Percentiles rank a stretch among this genome's conserved stretches.
Conservation (phyloP, 2,113 vertebrate species). For the Nibea albiflora region DNA sequence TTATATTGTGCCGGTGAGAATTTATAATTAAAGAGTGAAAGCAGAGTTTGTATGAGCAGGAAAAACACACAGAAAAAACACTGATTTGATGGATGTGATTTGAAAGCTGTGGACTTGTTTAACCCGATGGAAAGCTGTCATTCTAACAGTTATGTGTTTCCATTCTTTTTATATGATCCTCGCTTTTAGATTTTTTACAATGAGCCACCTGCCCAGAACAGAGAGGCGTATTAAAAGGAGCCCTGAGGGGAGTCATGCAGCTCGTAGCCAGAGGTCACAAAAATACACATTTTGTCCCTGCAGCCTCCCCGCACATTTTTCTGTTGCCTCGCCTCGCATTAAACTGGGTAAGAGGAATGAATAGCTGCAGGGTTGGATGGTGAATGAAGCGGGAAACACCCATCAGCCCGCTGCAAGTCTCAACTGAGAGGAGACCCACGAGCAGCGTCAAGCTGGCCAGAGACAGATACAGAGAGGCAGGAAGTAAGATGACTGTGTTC, state of each 20-base stretch:
- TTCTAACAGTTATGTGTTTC: neutral
- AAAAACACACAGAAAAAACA: neutral
- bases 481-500: neutral
- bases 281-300: slow-evolving; percentile 17
- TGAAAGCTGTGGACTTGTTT: neutral
- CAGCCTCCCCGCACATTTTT: slow-evolving; percentile 39
- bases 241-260: neutral
- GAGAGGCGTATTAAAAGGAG: neutral
- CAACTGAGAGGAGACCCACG: slow-evolving; percentile 37
- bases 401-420: slow-evolving; percentile 65
- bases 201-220: slow-evolving; percentile 28
- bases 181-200: slow-evolving; percentile 1
- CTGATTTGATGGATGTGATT: neutral
- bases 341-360: slow-evolving; percentile 70
- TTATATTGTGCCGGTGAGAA: too few species aligned
- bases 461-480: neutral
- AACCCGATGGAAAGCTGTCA: neutral
- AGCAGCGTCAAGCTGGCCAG: neutral
- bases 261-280: slow-evolving; percentile 35
- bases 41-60: too few species aligned
- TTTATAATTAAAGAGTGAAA: too few species aligned
- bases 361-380: slow-evolving; percentile 67
- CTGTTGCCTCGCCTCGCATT: slow-evolving; percentile 61
- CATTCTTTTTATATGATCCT: neutral
- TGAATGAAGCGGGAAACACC: slow-evolving; percentile 67